phyloP scores from a whole-genome alignment of 2,888 invertebrate genomes.

The Hylaea fasciaria region DNA sequence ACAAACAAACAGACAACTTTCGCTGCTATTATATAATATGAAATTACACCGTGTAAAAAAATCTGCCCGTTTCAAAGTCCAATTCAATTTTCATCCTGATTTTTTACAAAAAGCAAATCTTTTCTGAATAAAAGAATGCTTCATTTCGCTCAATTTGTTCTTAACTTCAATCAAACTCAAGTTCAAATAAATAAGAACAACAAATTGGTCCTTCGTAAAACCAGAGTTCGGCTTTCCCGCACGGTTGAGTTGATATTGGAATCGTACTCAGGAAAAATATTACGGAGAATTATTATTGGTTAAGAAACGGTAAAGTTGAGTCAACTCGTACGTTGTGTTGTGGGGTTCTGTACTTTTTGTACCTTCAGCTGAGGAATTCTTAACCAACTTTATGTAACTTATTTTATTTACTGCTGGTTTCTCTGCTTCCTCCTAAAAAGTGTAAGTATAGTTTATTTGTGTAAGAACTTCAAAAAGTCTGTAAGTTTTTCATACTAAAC shows the following conservation, averaged over 20 bases:
- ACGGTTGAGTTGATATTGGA: constrained; percentile 17
- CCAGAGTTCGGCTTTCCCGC: constrained; percentile 19
- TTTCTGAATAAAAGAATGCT: constrained; percentile 23
- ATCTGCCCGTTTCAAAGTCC: background rate
- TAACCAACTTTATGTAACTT: no score
- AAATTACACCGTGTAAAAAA: background rate
- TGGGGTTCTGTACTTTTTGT: background rate
- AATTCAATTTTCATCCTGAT: background rate
- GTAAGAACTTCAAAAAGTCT: no score
- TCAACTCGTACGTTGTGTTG: no score
- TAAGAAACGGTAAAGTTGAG: constrained; percentile 7
- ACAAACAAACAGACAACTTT: no score
- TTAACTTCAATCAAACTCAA: constrained; percentile 28
- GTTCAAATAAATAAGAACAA: constrained; percentile 24
- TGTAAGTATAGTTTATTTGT: no score
- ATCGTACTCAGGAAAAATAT: constrained; percentile 13
- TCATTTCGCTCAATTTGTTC: constrained; percentile 28
- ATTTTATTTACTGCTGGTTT: no score
- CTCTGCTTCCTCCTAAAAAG: no score
- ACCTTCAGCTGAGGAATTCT: background rate
- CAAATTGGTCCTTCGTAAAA: constrained; percentile 27
- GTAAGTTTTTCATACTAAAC: no score
- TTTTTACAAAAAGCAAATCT: constrained; percentile 10
- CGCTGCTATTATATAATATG: background rate
- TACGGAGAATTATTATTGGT: constrained; percentile 9